phyloP scores from a whole-genome alignment of 2,888 invertebrate species.

The Quadroppia sp. region DNA sequence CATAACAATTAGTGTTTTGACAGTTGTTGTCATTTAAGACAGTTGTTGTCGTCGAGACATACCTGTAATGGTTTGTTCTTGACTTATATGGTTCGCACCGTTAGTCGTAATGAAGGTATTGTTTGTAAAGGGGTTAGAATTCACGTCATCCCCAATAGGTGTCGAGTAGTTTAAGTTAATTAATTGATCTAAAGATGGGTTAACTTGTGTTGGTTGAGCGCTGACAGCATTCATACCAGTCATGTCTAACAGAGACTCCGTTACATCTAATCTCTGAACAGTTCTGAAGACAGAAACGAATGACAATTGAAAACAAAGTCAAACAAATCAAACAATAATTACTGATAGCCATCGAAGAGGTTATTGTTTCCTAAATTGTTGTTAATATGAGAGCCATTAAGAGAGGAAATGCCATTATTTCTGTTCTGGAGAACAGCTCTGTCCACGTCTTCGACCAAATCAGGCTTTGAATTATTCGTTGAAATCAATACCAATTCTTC shows the following conservation, averaged over 20 bases:
- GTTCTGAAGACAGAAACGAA: neutral
- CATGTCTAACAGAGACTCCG: slow-evolving; percentile 2
- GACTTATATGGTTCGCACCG: slow-evolving; percentile 3
- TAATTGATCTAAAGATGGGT: slow-evolving; percentile 25
- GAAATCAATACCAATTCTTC: slow-evolving; percentile 8
- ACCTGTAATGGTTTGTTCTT: slow-evolving; percentile 28
- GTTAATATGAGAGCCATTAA: slow-evolving; percentile 14
- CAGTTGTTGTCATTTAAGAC: neutral
- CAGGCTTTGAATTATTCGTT: slow-evolving; percentile 18
- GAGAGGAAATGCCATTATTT: neutral
- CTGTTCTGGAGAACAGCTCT: slow-evolving; percentile 6
- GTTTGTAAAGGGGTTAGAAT: too few species aligned
- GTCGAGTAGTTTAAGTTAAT: slow-evolving; percentile 28
- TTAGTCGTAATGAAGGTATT: slow-evolving; percentile 10
- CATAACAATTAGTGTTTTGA: too few species aligned
- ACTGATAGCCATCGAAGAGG: neutral
- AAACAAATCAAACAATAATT: neutral
- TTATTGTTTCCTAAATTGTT: slow-evolving; percentile 17
- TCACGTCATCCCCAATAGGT: slow-evolving; percentile 5
- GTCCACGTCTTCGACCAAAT: slow-evolving; percentile 31
- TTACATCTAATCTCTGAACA: neutral
- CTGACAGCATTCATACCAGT: neutral
- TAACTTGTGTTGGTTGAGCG: neutral
- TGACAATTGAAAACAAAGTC: neutral
- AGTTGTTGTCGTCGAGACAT: neutral